Evolutionary conservation across 2,888 invertebrate genomes (phyloP).

Genomic region (Dasypolia templi): DNA sequence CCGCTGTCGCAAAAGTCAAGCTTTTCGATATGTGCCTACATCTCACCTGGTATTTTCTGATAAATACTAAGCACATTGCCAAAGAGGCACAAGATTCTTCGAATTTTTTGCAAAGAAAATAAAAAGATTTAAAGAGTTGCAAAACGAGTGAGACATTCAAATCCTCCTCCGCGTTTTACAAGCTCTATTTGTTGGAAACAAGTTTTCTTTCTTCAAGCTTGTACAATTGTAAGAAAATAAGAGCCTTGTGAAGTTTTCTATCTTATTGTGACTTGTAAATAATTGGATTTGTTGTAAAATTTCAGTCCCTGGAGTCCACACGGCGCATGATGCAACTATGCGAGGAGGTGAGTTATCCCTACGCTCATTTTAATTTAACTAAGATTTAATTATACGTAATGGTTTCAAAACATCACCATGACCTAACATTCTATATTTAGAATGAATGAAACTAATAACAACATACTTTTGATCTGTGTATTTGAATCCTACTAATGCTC

Average conservation of each 20-base stretch:
- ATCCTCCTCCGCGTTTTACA: background rate
- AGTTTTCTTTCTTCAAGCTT: constrained; percentile 43
- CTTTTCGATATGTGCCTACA: background rate
- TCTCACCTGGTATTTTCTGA: background rate
- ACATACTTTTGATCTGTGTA: constrained; percentile 15
- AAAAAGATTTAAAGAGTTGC: constrained; percentile 15
- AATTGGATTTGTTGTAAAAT: constrained; percentile 73
- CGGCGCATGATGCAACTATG: constrained; percentile 97
- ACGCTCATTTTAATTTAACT: constrained; percentile 22
- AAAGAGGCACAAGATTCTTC: constrained; percentile 1
- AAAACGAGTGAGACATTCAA: constrained; percentile 15
- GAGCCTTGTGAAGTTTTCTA: constrained; percentile 24
- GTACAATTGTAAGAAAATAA: constrained; percentile 29
- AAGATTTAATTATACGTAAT: constrained; percentile 26
- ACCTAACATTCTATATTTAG: constrained; percentile 11
- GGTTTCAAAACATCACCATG: constrained; percentile 30
- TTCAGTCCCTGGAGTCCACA: constrained; percentile 97
- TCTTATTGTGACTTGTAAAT: constrained; percentile 23
- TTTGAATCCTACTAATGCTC: constrained; percentile 36
- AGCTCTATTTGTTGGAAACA: constrained; percentile 21
- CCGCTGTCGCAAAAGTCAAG: background rate
- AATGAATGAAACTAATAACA: constrained; percentile 19
- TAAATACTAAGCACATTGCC: background rate
- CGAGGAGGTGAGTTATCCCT: constrained; percentile 94
- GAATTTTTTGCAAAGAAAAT: constrained; percentile 16